A percentile compares a stretch with the other conserved stretches of the same genome.
Evolutionary conservation across 2,888 invertebrate genomes (phyloP).

Genomic region (Agrypnus murinus): DNA sequence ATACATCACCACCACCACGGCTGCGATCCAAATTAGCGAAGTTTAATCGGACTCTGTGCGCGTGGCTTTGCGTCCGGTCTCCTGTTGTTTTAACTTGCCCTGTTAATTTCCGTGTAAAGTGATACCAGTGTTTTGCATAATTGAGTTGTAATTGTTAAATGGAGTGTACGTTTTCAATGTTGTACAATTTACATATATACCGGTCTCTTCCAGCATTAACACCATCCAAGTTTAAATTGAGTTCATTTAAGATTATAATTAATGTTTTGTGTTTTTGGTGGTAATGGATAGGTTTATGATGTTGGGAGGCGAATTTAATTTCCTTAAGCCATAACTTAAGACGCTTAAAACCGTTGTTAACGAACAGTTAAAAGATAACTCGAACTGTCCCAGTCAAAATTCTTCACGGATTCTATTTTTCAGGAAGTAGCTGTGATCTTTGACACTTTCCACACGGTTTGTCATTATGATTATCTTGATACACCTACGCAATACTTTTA

Average conservation of each 20-base stretch:
- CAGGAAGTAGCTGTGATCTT: constrained; percentile 35
- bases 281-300: constrained; percentile 21
- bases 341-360: constrained; percentile 2
- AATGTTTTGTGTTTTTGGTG: constrained; percentile 55
- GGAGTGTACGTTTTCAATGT: constrained; percentile 70
- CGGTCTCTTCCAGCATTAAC: constrained; percentile 61
- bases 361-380: constrained; percentile 10
- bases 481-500: constrained; percentile 23
- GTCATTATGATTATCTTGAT: too few species aligned
- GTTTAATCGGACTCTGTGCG: constrained; percentile 62
- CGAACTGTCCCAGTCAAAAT: neutral
- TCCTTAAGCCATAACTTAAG: constrained; percentile 29
- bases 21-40: constrained; percentile 67
- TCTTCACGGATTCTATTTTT: neutral
- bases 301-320: constrained; percentile 29
- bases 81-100: constrained; percentile 69
- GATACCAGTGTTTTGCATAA: constrained; percentile 70
- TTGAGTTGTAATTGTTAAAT: constrained; percentile 72
- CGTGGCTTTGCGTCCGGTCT: constrained; percentile 63
- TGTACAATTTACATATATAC: constrained; percentile 69
- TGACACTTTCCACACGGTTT: neutral
- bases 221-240: constrained; percentile 62
- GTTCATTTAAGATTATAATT: constrained; percentile 62
- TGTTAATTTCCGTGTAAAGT: constrained; percentile 71
- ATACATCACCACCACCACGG: too few species aligned